Percentiles rank a stretch among this genome's conserved stretches.
Conservation (phyloP, 2,113 vertebrate genomes). For the Clarias macrocephalus region DNA sequence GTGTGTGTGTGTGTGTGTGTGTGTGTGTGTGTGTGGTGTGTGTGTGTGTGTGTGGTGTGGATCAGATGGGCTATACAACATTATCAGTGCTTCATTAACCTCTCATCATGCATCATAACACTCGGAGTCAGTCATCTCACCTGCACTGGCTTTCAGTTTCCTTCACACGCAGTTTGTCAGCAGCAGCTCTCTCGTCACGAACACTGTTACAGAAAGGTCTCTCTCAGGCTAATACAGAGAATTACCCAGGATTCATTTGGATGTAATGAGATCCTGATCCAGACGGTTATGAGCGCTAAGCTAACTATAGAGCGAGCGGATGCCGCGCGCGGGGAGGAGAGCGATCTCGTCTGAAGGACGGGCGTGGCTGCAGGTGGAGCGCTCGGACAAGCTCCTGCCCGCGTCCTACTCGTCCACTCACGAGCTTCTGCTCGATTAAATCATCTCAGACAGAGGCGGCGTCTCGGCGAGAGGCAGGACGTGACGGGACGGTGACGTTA, state of each 20-base stretch:
- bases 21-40: not conserved
- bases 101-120: constrained; percentile 19
- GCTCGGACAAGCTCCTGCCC: not conserved
- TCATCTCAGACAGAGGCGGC: not conserved
- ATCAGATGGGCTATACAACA: not conserved
- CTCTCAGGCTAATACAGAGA: not conserved
- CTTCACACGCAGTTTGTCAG: not conserved
- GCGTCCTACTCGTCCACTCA: not conserved
- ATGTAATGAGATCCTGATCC: not conserved
- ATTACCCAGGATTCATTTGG: not conserved
- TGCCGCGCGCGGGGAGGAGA: too few relatives aligned
- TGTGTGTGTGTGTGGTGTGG: too few relatives aligned
- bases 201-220: not conserved
- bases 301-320: too few relatives aligned
- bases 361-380: not conserved
- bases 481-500: not conserved
- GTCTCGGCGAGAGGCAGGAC: not conserved
- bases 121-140: not conserved
- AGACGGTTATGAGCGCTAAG: too few relatives aligned
- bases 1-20: not conserved
- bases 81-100: constrained; percentile 16
- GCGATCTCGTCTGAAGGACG: not conserved
- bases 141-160: not conserved
- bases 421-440: not conserved
- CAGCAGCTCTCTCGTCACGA: not conserved